Evolutionary conservation across 2,888 invertebrate species (phyloP).

Genomic region (Mactromeris polynyma): DNA sequence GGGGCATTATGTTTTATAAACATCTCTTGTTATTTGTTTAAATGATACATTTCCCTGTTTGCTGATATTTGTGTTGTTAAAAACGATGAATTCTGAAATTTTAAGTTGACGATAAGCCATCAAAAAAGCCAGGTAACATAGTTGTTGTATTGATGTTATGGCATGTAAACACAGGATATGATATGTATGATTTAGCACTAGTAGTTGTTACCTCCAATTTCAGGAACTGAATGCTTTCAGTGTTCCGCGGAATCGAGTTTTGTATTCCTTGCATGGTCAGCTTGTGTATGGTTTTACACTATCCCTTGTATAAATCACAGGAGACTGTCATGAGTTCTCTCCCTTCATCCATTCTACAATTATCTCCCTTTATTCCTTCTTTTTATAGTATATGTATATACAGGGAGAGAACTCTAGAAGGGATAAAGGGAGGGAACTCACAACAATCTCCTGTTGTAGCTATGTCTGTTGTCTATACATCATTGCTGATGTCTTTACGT

Average conservation of each 20-base stretch:
- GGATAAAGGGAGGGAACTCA: too few relatives aligned
- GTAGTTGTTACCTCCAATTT: too few relatives aligned
- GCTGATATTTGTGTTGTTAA: not conserved
- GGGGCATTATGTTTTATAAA: not conserved
- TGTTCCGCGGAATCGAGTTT: not conserved
- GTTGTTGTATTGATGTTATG: slow-evolving; percentile 14
- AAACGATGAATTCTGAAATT: not conserved
- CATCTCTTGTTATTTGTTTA: not conserved
- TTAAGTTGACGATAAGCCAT: not conserved
- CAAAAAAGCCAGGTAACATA: not conserved
- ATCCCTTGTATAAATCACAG: not conserved
- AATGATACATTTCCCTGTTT: not conserved
- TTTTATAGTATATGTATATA: too few relatives aligned
- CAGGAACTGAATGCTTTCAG: not conserved
- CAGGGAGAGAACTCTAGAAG: too few relatives aligned
- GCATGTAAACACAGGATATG: not conserved
- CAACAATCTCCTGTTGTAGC: too few relatives aligned
- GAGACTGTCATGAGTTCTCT: not conserved
- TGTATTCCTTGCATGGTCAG: not conserved
- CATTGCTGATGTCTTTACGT: not conserved
- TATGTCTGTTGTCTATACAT: not conserved
- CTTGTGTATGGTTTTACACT: not conserved
- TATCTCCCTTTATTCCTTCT: too few relatives aligned
- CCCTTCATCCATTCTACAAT: too few relatives aligned
- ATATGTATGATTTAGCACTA: too few relatives aligned